These are phyloP conservation scores for Columba guinea DNA, from an alignment of 2,797 vertebrate genomes.

Conservation along the genomic window DNA sequence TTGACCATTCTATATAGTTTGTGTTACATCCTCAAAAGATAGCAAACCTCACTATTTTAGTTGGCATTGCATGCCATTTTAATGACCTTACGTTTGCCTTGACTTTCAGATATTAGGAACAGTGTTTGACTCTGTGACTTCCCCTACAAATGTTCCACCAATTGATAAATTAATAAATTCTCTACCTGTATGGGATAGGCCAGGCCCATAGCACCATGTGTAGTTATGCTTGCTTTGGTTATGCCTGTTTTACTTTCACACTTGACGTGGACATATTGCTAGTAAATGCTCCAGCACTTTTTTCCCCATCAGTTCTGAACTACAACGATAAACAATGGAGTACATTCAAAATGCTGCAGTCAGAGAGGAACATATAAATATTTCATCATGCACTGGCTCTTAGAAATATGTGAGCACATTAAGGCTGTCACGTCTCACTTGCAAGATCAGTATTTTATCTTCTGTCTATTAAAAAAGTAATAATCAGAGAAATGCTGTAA, in stretches of 20 bases:
- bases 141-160: neutral
- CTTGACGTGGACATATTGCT: neutral
- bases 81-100: neutral
- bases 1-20: neutral
- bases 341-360: constrained; percentile 31
- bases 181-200: neutral
- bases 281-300: neutral
- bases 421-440: constrained; percentile 13
- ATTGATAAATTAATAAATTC: neutral
- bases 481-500: constrained; percentile 63
- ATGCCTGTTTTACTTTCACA: neutral
- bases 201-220: neutral
- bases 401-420: constrained; percentile 65
- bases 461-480: constrained; percentile 65
- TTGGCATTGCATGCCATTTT: neutral
- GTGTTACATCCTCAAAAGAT: neutral
- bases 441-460: constrained; percentile 63
- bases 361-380: constrained; percentile 59
- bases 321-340: constrained; percentile 33
- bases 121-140: neutral
- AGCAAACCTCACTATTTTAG: neutral
- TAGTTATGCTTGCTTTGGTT: neutral
- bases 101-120: neutral
- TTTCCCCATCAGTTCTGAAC: neutral
- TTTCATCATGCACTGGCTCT: constrained; percentile 54